phyloP scores from a whole-genome alignment of 2,888 invertebrate species.

The Dryococelus australis region DNA sequence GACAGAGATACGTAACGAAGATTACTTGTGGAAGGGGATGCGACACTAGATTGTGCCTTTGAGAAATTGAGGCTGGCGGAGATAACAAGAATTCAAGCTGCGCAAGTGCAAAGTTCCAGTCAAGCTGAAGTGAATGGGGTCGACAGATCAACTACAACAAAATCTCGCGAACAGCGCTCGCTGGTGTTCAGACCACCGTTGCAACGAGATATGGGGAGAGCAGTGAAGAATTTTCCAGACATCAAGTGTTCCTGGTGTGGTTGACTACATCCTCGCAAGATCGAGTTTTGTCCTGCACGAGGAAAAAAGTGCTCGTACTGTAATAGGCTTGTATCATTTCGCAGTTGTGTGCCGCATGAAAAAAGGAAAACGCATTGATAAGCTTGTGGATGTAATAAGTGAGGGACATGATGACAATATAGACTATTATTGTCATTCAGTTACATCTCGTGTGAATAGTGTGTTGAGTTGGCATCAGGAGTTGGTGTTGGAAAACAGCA shows the following conservation, averaged over 20 bases:
- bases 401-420: no score
- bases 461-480: no score
- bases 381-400: no score
- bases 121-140: background rate
- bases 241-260: background rate
- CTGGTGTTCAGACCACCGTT: background rate
- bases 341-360: background rate
- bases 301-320: background rate
- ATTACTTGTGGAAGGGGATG: no score
- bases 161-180: no score
- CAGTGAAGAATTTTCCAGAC: background rate
- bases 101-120: background rate
- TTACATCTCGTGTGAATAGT: no score
- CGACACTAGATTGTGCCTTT: background rate
- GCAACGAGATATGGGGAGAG: no score
- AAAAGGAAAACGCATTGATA: background rate
- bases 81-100: background rate
- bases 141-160: background rate
- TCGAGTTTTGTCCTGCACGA: background rate
- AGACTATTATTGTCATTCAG: no score
- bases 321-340: background rate
- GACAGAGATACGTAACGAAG: no score
- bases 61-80: background rate
- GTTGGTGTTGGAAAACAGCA: background rate
- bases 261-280: background rate